These are phyloP conservation scores for Parapristionchus giblindavisi DNA, from an alignment of 2,888 invertebrate species.

Conservation along the genomic window DNA sequence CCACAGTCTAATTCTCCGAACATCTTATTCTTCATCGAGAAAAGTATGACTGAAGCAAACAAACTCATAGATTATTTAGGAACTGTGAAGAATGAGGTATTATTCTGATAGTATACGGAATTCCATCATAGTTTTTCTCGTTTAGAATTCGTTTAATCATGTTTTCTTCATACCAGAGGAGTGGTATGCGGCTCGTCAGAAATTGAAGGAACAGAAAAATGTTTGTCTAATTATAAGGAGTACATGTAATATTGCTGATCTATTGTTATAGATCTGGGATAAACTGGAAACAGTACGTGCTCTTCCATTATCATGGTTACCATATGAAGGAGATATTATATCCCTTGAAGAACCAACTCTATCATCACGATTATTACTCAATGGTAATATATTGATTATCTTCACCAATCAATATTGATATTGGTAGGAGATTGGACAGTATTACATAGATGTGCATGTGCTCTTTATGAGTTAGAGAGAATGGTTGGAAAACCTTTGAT, in stretches of 20 bases:
- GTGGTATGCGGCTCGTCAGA: slow-evolving; percentile 56
- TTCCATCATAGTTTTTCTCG: neutral
- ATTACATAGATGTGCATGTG: slow-evolving; percentile 35
- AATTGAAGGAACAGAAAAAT: slow-evolving; percentile 38
- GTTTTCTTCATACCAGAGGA: slow-evolving; percentile 59
- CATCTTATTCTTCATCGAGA: slow-evolving; percentile 34
- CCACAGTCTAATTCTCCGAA: neutral
- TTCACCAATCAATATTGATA: neutral
- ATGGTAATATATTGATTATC: neutral
- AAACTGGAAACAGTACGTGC: slow-evolving; percentile 53
- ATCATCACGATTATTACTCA: slow-evolving; percentile 44
- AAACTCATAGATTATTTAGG: slow-evolving; percentile 28
- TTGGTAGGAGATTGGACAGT: slow-evolving; percentile 35
- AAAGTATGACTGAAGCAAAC: slow-evolving; percentile 34
- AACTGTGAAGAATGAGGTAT: slow-evolving; percentile 18
- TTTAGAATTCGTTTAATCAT: slow-evolving; percentile 51
- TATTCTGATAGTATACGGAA: neutral
- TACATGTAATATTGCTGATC: too few relatives aligned
- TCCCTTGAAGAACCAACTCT: slow-evolving; percentile 50
- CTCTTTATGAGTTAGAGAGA: slow-evolving; percentile 30
- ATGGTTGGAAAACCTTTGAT: slow-evolving; percentile 24
- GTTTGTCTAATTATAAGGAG: neutral
- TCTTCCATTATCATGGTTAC: slow-evolving; percentile 55
- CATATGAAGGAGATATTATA: slow-evolving; percentile 53
- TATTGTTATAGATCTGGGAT: slow-evolving; percentile 40